Base-by-base conservation (phyloP, 1,140 invertebrate species). In the Drosophila mauritiana region DNA sequence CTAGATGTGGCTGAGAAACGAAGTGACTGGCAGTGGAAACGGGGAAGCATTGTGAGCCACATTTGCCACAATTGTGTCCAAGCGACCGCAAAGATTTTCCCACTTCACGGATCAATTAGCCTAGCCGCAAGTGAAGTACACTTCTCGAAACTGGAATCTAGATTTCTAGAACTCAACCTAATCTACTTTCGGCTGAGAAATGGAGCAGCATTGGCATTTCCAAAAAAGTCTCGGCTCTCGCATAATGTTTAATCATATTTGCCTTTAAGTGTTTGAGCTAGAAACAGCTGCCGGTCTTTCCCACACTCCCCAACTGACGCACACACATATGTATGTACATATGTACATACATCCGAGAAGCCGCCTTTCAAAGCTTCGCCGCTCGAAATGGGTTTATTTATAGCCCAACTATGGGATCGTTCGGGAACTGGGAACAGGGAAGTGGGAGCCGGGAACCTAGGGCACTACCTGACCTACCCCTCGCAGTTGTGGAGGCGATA, bases 261-360 rank as follows among this genome's bases (percentile, higher is more conserved):
- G 37, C 37, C 25, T 31, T 22, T 40, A 62, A 63, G 15, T 54
- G n/a, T 49, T 56, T 40, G 12, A 17, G 20, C 10, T 40, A 70
- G 67, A 22, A 43, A 82, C 80, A 82, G 80, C 73, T 82, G 79
- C 34, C 36, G 76, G 75, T 25, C 40, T 80, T 84, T 84, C 72
- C 80, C 80, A 75, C 53, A 62, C 34, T 63, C 43, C 45, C 17
- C 31, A 12, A 45, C 40, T 34, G 27, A 63, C 22, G 27, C 8
- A 31, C 25, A 25, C 6, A 25, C 25, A 4, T 25, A 25, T 25
- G 25, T 25, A 17, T 17, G 17, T 20, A 20, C 20, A 27, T 22
- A 20, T 15, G 10, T 31, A 20, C 15, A 40, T 8, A 4, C 22
- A 25, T 2, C 5, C 45, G 3, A 46, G 2, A 17, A 7, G 22